These are phyloP conservation scores for Larimichthys crocea DNA, from an alignment of 2,113 vertebrate genomes.

Conservation along the genomic window DNA sequence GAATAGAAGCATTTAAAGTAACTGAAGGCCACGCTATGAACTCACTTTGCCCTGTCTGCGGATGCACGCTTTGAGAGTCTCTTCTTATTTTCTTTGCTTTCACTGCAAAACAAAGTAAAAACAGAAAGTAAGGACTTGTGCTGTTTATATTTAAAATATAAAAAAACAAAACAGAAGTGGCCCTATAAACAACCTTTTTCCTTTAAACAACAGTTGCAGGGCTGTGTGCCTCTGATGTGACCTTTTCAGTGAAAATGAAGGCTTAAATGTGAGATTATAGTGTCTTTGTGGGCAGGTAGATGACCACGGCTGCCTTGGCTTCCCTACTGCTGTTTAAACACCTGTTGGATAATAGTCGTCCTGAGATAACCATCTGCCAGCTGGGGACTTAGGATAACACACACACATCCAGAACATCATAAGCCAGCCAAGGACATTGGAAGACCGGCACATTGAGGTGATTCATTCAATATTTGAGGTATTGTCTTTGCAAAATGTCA, in stretches of 20 bases:
- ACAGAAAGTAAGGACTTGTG: neutral
- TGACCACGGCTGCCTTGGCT: slow-evolving; percentile 39
- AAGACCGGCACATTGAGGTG: slow-evolving; percentile 46
- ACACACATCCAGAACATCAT: slow-evolving; percentile 2
- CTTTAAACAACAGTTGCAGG: slow-evolving; percentile 12
- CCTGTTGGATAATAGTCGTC: slow-evolving; percentile 73
- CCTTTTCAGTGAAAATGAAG: slow-evolving; percentile 46
- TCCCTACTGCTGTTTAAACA: slow-evolving; percentile 73
- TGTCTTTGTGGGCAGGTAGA: slow-evolving; percentile 51
- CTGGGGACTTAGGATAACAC: slow-evolving; percentile 59
- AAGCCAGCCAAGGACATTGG: slow-evolving; percentile 48
- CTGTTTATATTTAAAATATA: slow-evolving; percentile 4
- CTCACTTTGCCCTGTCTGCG: slow-evolving; percentile 90
- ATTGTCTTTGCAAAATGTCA: slow-evolving; percentile 69
- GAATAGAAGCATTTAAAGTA: slow-evolving; percentile 18
- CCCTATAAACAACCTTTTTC: slow-evolving; percentile 10
- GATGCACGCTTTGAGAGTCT: slow-evolving; percentile 83
- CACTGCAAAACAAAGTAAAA: slow-evolving; percentile 79
- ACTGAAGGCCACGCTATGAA: slow-evolving; percentile 40
- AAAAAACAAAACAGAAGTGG: slow-evolving; percentile 15
- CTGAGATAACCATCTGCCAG: slow-evolving; percentile 70
- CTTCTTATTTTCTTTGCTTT: slow-evolving; percentile 91
- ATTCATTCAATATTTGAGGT: slow-evolving; percentile 61
- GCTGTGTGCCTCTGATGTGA: slow-evolving; percentile 41
- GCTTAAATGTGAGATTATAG: slow-evolving; percentile 36